Base-by-base conservation (phyloP, 2,113 vertebrate genomes). In the Solenodon paradoxus region DNA sequence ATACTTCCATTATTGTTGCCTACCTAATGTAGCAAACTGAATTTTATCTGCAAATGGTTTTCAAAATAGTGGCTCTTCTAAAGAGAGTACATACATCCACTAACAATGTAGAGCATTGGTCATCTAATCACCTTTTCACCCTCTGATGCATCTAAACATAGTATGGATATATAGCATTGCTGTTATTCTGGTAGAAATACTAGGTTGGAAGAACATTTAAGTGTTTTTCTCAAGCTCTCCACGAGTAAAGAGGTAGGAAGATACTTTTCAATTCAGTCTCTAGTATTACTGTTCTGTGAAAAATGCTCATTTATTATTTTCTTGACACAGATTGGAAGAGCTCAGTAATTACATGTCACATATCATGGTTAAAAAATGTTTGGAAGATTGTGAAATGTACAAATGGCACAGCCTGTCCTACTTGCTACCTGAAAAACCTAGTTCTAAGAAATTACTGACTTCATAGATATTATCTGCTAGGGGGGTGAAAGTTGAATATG, bases 391-490 rank as follows among this genome's bases (percentile, higher is more conserved):
- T 74, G 66, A 94, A 79, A 30, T 42, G 32, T 88, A 59, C 81
- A 80, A 71, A 24, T 68, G 71, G 71, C 38, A 82, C 89, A 87
- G 68, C 12, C 15, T 78, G 47, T 83, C 17, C 49, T 89, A 24
- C 28, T 13, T 35, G 5, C 53, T 92, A 85, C 51, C 40, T 92
- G 83, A 81, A 95, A n/a, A 93, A 63, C 1, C 20, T 7, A 42
- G 10, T 83, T 96, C 93, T 88, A 82, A 95, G 93, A 97, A 96
- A 74, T 90, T 32, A 53, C n/a, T 85, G n/a, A n/a, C n/a, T n/a
- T n/a, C 66, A 19, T 9, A 20, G 51, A 69, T 95, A 77, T 95
- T 89, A 42, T 55, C n/a, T 49, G 9, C 75, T 30, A 40, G 30
- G 11, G 92, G 42, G 4, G 26, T 38, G 55, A 63, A 77, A 66